Evolutionary conservation across 2,113 vertebrate genomes (phyloP).

Genomic region (Pollachius pollachius): DNA sequence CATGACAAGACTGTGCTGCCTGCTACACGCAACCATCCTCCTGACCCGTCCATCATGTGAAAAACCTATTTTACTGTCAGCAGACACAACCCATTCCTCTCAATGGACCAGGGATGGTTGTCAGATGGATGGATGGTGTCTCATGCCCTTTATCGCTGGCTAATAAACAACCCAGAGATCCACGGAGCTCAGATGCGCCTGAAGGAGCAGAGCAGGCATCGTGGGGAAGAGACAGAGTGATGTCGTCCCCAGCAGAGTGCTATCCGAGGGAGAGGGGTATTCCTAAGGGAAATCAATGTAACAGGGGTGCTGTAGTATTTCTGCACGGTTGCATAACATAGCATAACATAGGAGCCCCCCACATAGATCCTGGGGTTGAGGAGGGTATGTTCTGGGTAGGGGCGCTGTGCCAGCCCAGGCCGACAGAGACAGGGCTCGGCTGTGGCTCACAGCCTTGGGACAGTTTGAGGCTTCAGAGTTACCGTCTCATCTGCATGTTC

Average conservation of each 20-base stretch:
- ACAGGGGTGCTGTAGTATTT: too few species aligned
- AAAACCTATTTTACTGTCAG: constrained; percentile 38
- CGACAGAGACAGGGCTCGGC: constrained; percentile 12
- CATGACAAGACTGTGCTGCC: constrained; percentile 42
- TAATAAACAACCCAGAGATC: constrained; percentile 54
- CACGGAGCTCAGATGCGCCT: constrained; percentile 55
- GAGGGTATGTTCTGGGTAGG: neutral
- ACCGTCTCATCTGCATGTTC: constrained; percentile 1
- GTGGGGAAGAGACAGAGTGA: constrained; percentile 27
- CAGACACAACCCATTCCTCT: constrained; percentile 8
- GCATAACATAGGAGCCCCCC: neutral
- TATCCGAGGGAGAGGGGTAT: neutral
- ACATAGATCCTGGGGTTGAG: neutral
- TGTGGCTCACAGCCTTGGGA: constrained; percentile 14
- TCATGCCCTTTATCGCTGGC: constrained; percentile 46
- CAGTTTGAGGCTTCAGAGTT: constrained; percentile 3
- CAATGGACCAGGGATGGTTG: constrained; percentile 33
- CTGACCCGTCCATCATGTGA: constrained; percentile 18
- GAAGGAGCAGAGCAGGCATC: constrained; percentile 25
- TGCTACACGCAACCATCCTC: constrained; percentile 18
- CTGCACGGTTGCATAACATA: neutral
- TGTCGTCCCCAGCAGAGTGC: neutral
- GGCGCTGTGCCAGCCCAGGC: neutral
- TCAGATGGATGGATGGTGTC: constrained; percentile 22
- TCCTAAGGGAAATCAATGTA: too few species aligned